phyloP scores from a whole-genome alignment of 2,113 vertebrate genomes.

The Colinus virginianus region DNA sequence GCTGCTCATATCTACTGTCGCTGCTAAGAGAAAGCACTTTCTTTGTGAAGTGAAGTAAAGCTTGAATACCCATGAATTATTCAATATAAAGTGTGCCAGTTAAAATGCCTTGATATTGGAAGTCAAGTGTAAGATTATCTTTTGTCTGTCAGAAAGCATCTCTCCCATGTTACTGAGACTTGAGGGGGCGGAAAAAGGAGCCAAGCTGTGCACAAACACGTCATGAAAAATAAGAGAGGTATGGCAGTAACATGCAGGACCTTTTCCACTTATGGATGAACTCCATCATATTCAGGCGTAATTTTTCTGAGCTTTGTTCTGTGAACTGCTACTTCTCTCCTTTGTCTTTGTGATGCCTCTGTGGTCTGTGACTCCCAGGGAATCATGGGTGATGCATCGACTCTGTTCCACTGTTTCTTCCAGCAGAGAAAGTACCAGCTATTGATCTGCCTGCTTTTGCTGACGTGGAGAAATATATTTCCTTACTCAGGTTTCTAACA shows the following conservation, averaged over 20 bases:
- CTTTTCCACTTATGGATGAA: neutral
- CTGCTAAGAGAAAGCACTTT: conserved; percentile 97
- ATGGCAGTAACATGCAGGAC: neutral
- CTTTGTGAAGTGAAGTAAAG: conserved; percentile 95
- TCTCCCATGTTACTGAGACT: conserved; percentile 78
- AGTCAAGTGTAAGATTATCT: conserved; percentile 98
- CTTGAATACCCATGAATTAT: conserved; percentile 99
- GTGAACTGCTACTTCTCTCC: neutral
- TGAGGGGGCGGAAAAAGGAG: conserved; percentile 52
- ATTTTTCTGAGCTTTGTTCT: neutral
- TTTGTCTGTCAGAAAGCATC: conserved; percentile 94
- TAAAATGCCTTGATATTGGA: conserved; percentile 98
- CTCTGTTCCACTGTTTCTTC: conserved; percentile 18
- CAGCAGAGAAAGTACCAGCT: conserved; percentile 24
- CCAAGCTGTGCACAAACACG: conserved; percentile 34
- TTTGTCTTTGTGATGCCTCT: neutral
- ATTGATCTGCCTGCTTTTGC: conserved; percentile 52
- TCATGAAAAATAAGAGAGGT: conserved; percentile 42
- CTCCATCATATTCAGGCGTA: neutral
- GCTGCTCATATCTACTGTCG: conserved; percentile 97
- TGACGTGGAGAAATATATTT: conserved; percentile 54
- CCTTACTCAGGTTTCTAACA: conserved; percentile 49
- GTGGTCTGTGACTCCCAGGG: neutral
- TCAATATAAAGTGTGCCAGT: conserved; percentile 95
- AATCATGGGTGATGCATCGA: neutral